Evolutionary conservation across 2,113 vertebrate genomes (phyloP).

Genomic region (Lampris incognitus): DNA sequence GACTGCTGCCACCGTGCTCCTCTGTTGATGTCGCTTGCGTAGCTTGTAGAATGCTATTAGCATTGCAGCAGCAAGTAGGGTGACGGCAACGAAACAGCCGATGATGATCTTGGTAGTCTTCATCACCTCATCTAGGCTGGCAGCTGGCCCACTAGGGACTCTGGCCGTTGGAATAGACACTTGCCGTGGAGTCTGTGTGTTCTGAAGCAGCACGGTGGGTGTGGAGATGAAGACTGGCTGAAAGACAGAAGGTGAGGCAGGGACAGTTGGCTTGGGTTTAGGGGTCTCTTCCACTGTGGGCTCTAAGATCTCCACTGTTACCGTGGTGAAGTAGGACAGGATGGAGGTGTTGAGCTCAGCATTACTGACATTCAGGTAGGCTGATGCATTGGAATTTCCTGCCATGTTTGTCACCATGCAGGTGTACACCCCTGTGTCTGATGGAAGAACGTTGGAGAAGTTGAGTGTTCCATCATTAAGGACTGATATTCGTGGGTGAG

Average conservation of each 20-base stretch:
- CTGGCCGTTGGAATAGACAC: slow-evolving; percentile 87
- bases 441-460: slow-evolving; percentile 92
- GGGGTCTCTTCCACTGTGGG: slow-evolving; percentile 89
- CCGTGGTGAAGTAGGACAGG: slow-evolving; percentile 97
- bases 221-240: slow-evolving; percentile 96
- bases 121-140: slow-evolving; percentile 98
- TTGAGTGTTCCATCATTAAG: slow-evolving; percentile 96
- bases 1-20: slow-evolving; percentile 92
- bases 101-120: slow-evolving; percentile 99
- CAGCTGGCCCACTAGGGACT: slow-evolving; percentile 84
- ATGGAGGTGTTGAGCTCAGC: slow-evolving; percentile 98
- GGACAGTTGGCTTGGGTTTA: slow-evolving; percentile 90
- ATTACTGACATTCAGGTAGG: slow-evolving; percentile 96
- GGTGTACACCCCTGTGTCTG: slow-evolving; percentile 94
- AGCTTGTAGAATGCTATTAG: slow-evolving; percentile 98
- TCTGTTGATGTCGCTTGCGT: slow-evolving; percentile 96
- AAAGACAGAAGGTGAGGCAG: slow-evolving; percentile 93
- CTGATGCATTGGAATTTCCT: slow-evolving; percentile 96
- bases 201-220: slow-evolving; percentile 92
- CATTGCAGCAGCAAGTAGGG: slow-evolving; percentile 95
- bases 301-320: slow-evolving; percentile 94
- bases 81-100: slow-evolving; percentile 97
- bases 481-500: slow-evolving; percentile 91
- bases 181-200: slow-evolving; percentile 90
- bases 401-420: slow-evolving; percentile 99